A percentile compares a stretch with the other conserved stretches of the same genome.
Conservation (phyloP, 2,797 vertebrate genomes). For the Pelodytes ibericus region DNA sequence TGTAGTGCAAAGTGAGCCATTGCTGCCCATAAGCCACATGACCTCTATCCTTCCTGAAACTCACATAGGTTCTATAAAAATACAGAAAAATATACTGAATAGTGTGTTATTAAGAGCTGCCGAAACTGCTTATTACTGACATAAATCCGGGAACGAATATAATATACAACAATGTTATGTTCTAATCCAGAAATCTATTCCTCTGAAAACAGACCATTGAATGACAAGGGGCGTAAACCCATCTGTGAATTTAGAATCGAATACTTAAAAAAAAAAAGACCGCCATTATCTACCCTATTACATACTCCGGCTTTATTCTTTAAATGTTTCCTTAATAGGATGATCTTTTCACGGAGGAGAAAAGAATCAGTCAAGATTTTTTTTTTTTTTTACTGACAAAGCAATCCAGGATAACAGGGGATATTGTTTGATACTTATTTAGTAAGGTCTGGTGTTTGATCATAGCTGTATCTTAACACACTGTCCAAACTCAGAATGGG, state of each 20-base stretch:
- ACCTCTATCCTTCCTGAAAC: too few relatives aligned
- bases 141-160: too few relatives aligned
- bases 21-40: too few relatives aligned
- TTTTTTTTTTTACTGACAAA: constrained; percentile 21
- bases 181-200: too few relatives aligned
- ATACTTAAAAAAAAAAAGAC: neutral
- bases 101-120: too few relatives aligned
- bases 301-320: constrained; percentile 8
- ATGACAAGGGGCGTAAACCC: constrained; percentile 10
- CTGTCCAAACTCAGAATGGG: constrained; percentile 53
- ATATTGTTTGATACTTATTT: constrained; percentile 29
- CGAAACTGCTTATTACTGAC: too few relatives aligned
- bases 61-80: too few relatives aligned
- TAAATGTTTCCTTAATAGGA: constrained; percentile 18
- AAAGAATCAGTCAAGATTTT: neutral
- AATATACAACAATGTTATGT: too few relatives aligned
- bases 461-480: constrained; percentile 52
- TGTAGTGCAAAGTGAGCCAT: too few relatives aligned
- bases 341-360: neutral
- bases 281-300: neutral
- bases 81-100: too few relatives aligned
- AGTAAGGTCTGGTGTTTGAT: constrained; percentile 36
- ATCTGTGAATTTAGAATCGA: constrained; percentile 40
- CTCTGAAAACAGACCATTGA: too few relatives aligned
- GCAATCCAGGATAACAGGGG: constrained; percentile 3